Base-by-base conservation (phyloP, 2,888 invertebrate genomes). In the Drosophila lutescens region DNA sequence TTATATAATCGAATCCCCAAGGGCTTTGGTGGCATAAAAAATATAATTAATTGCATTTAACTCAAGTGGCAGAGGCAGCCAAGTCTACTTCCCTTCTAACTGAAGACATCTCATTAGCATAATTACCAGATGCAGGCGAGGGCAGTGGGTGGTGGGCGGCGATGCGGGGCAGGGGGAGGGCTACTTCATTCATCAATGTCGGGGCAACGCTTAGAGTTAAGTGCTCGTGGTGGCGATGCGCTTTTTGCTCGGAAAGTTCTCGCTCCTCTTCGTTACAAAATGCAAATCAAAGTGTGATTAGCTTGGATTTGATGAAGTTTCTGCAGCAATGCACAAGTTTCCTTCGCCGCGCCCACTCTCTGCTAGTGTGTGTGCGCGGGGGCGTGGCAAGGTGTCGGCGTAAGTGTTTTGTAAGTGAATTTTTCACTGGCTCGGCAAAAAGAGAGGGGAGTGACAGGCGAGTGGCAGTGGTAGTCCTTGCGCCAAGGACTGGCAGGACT, bases 221-320 rank as follows among this genome's bases (percentile, higher is more conserved):
- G 86, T 80, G 85, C 67, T 75, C 71, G 77, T 70, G 57, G 71
- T 67, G 23, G 67, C 51, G 69, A 55, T 81, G 84, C 73, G 57
- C 83, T 83, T 79, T 78, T 76, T 77, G 76, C 68, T 67, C 44
- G 59, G 55, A 55, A 66, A 61, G 53, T 43, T 54, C 67, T 74
- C 57, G 66, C 62, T 71, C 51, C 80, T 59, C 59, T 62, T 59
- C 62, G 76, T 59, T 75, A 76, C 75, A 59, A 79, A 83, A 85
- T 83, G 86, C 84, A 85, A 85, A 85, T 85, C 85, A 85, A 85
- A 84, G 85, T 86, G 86, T 80, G 86, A 85, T 86, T 86, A 85
- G 85, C 85, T 81, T 43, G 86, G 82, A 85, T 85, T 86, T 81
- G 77, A 84, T 77, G 80, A 78, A 78, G 80, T 80, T 84, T 79